A percentile compares a stretch with the other conserved stretches of the same genome.
These are phyloP conservation scores for Drosophila chauvacae DNA, from an alignment of 1,140 invertebrate genomes.

Conservation along the genomic window DNA sequence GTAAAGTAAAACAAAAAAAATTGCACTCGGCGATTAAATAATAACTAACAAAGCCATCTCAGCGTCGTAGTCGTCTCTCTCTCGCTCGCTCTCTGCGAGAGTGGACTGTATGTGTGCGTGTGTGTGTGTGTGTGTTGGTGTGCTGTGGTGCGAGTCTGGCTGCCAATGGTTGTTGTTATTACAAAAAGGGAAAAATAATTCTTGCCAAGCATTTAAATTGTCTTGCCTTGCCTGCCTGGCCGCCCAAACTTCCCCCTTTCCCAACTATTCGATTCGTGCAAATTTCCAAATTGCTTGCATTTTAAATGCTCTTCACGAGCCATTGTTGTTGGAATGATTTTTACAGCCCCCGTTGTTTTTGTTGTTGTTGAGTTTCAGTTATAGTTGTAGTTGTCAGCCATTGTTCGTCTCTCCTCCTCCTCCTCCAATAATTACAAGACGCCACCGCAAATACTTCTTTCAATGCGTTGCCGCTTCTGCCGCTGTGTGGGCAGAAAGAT, in stretches of 20 bases:
- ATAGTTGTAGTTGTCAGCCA: conserved; percentile 67
- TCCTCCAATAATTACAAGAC: conserved; percentile 71
- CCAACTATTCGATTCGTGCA: conserved; percentile 2
- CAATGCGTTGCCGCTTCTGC: conserved; percentile 53
- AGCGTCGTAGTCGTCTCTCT: conserved; percentile 36
- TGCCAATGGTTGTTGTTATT: conserved; percentile 63
- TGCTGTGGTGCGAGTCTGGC: conserved; percentile 17
- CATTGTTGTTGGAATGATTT: conserved; percentile 29
- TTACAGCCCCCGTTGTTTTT: conserved; percentile 16
- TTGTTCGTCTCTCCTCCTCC: conserved; percentile 55
- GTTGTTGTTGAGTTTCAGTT: conserved; percentile 13
- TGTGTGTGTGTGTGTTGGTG: conserved; percentile 13
- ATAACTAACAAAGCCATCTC: conserved; percentile 64
- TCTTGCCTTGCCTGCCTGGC: conserved; percentile 1
- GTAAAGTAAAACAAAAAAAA: conserved; percentile 20
- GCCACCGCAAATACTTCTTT: conserved; percentile 77
- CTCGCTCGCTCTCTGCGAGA: conserved; percentile 5
- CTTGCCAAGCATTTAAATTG: conserved; percentile 64
- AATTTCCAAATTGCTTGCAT: conserved; percentile 27
- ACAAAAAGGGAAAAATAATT: conserved; percentile 46
- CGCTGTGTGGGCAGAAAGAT: conserved; percentile 30
- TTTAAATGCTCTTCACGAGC: conserved; percentile 15
- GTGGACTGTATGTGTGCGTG: conserved; percentile 14
- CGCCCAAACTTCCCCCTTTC: background rate
- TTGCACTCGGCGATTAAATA: conserved; percentile 40